These are phyloP conservation scores for Pseudomyrmex sp. DNA, from an alignment of 1,140 invertebrate genomes.

Conservation along the genomic window DNA sequence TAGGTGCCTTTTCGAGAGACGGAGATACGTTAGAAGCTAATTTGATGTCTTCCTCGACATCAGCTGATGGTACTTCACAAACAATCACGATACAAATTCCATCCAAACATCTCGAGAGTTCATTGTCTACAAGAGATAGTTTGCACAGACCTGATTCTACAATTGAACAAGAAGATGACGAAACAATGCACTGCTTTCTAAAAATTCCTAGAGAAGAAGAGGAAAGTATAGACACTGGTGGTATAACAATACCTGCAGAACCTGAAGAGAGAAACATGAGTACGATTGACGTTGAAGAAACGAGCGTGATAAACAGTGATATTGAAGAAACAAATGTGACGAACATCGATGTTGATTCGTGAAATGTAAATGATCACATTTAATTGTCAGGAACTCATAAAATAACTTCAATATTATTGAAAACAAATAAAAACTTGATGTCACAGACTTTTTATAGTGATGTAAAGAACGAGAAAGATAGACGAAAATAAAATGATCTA, in stretches of 20 bases:
- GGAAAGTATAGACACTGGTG: constrained; percentile 87
- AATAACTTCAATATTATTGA: constrained; percentile 43
- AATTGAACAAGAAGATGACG: constrained; percentile 83
- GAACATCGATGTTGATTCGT: constrained; percentile 73
- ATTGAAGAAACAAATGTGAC: constrained; percentile 68
- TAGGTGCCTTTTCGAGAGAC: constrained; percentile 83
- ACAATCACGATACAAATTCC: constrained; percentile 85
- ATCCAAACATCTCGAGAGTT: constrained; percentile 79
- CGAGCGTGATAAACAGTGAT: constrained; percentile 27
- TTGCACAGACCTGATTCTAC: constrained; percentile 69
- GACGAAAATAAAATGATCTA: constrained; percentile 43
- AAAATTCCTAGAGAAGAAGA: constrained; percentile 84
- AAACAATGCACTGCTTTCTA: constrained; percentile 85
- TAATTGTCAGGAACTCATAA: constrained; percentile 16
- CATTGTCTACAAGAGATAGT: constrained; percentile 75
- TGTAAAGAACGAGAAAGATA: too few relatives aligned
- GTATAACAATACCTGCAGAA: constrained; percentile 87
- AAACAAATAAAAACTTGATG: constrained; percentile 25
- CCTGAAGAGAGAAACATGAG: constrained; percentile 72
- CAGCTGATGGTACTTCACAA: constrained; percentile 83
- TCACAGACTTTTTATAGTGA: not conserved
- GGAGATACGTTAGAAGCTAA: constrained; percentile 81
- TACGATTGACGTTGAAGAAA: constrained; percentile 69
- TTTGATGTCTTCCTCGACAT: constrained; percentile 83
- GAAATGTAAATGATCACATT: constrained; percentile 54